Conservation (phyloP, 2,113 vertebrate species). For the Myocastor coypus region DNA sequence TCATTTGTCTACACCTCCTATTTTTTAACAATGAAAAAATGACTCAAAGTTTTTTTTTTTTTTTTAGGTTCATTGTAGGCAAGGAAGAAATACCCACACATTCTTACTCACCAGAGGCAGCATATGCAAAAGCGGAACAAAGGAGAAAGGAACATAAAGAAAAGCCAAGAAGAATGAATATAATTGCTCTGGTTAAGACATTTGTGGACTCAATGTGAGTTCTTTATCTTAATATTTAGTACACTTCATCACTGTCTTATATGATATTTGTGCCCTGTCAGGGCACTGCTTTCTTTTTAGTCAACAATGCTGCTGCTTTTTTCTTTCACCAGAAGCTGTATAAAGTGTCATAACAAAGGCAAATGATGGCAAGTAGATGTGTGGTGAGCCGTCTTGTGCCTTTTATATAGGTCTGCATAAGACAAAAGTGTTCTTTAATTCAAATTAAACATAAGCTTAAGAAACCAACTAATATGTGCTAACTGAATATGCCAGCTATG, state of each 20-base stretch:
- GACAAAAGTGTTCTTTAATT: constrained; percentile 45
- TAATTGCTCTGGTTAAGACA: constrained; percentile 88
- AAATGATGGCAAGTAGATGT: not conserved
- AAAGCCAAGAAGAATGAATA: constrained; percentile 81
- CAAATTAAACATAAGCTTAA: not conserved
- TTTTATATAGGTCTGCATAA: constrained; percentile 44
- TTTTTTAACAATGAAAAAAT: constrained; percentile 31
- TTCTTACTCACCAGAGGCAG: constrained; percentile 87
- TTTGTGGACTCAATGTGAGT: constrained; percentile 95
- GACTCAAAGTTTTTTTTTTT: constrained; percentile 52
- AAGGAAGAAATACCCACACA: constrained; percentile 98
- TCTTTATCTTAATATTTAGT: not conserved
- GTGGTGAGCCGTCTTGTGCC: not conserved
- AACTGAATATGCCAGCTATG: not conserved
- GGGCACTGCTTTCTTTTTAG: constrained; percentile 27
- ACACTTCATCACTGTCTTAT: not conserved
- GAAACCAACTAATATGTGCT: not conserved
- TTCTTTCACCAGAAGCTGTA: not conserved
- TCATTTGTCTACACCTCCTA: not conserved
- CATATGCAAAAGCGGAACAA: constrained; percentile 85
- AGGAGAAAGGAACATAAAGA: constrained; percentile 80
- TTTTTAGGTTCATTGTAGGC: constrained; percentile 94
- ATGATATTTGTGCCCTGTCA: not conserved
- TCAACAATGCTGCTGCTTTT: not conserved
- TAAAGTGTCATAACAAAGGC: constrained; percentile 31